Evolutionary conservation across 2,113 vertebrate genomes (phyloP).

Genomic region (Aldabrachelys gigantea): DNA sequence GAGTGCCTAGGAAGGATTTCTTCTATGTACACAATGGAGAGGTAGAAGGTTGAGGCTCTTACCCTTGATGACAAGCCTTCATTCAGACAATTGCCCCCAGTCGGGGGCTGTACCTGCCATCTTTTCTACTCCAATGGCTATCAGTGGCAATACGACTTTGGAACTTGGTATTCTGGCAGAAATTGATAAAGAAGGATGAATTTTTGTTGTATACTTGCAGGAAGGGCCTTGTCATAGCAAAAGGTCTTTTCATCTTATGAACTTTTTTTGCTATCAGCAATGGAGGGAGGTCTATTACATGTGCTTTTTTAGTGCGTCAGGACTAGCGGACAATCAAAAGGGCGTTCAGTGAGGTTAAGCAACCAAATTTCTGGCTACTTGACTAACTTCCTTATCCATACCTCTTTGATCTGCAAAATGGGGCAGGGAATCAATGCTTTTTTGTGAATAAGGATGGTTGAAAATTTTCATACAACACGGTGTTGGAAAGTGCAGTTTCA

Average conservation of each 20-base stretch:
- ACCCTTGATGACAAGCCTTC: not conserved
- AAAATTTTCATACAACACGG: not conserved
- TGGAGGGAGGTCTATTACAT: not conserved
- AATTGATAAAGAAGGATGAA: not conserved
- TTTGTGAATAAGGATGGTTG: not conserved
- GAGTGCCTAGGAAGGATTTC: not conserved
- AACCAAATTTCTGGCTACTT: not conserved
- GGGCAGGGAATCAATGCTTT: not conserved
- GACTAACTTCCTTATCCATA: not conserved
- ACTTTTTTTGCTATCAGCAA: not conserved
- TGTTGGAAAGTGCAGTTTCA: not conserved
- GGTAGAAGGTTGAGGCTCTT: not conserved
- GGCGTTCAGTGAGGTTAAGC: not conserved
- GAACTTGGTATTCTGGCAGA: not conserved
- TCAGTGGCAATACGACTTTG: not conserved
- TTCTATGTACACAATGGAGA: not conserved
- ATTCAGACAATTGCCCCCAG: constrained; percentile 12
- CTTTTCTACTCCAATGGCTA: not conserved
- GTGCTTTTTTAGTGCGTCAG: not conserved
- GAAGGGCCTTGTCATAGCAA: not conserved
- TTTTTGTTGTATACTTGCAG: not conserved
- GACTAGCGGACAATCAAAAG: not conserved
- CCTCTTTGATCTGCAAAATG: not conserved
- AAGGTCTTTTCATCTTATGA: not conserved
- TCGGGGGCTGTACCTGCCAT: not conserved